Percentiles rank a stretch among this genome's conserved stretches.
phyloP scores from a whole-genome alignment of 2,797 vertebrate species.

The Labroides dimidiatus region DNA sequence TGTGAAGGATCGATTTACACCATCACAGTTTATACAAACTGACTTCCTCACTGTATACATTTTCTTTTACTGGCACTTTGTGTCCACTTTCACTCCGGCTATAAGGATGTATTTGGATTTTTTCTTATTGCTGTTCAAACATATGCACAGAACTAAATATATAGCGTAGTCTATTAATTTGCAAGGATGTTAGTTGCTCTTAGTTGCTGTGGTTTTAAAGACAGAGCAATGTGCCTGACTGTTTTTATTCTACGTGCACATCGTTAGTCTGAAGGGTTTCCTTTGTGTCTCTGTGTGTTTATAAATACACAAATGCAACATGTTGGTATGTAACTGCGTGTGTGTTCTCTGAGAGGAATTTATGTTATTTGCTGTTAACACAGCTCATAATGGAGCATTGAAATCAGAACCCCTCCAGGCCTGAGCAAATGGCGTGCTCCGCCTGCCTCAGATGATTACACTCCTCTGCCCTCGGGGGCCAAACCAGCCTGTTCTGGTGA shows the following conservation, averaged over 20 bases:
- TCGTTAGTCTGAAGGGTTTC: slow-evolving; percentile 52
- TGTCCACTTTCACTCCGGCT: slow-evolving; percentile 50
- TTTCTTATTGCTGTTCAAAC: slow-evolving; percentile 14
- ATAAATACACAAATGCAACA: slow-evolving; percentile 32
- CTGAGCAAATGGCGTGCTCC: slow-evolving; percentile 79
- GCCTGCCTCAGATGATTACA: slow-evolving; percentile 88
- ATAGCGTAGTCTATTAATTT: slow-evolving; percentile 6
- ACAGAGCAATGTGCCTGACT: slow-evolving; percentile 15
- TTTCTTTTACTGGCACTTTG: slow-evolving; percentile 47
- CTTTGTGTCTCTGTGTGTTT: slow-evolving; percentile 57
- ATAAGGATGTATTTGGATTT: too few relatives aligned
- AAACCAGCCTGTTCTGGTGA: slow-evolving; percentile 65
- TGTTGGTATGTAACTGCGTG: slow-evolving; percentile 51
- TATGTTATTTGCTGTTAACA: slow-evolving; percentile 91
- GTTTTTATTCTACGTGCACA: slow-evolving; percentile 8
- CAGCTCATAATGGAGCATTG: slow-evolving; percentile 90
- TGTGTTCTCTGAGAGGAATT: slow-evolving; percentile 84
- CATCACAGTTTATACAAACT: slow-evolving; percentile 78
- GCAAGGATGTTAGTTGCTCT: slow-evolving; percentile 42
- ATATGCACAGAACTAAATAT: slow-evolving; percentile 29
- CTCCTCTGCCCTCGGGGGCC: slow-evolving; percentile 84
- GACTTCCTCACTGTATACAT: slow-evolving; percentile 75
- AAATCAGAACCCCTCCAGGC: slow-evolving; percentile 82
- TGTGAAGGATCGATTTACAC: slow-evolving; percentile 78
- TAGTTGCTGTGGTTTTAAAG: slow-evolving; percentile 23